phyloP scores from a whole-genome alignment of 1,140 invertebrate species.

The Metopolophium dirhodum region DNA sequence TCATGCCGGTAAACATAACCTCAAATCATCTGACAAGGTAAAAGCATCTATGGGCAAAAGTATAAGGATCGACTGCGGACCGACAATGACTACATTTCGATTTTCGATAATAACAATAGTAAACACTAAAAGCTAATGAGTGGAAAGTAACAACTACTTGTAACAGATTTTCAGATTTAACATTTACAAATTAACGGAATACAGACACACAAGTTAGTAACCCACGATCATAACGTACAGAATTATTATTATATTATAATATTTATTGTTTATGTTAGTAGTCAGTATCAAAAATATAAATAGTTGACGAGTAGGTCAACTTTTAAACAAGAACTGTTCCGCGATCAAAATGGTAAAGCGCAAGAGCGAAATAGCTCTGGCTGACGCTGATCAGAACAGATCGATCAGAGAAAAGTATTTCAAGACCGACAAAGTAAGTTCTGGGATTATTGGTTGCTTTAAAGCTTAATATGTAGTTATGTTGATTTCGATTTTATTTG shows the following conservation, averaged over 20 bases:
- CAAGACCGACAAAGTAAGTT: slow-evolving; percentile 39
- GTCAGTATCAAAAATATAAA: not conserved
- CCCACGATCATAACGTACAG: too few species aligned
- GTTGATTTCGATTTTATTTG: not conserved
- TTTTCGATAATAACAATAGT: too few species aligned
- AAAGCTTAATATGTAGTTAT: not conserved
- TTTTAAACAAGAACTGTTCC: not conserved
- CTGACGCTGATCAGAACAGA: slow-evolving; percentile 26
- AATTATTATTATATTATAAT: not conserved
- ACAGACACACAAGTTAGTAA: too few species aligned
- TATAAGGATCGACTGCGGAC: too few species aligned
- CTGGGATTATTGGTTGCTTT: not conserved
- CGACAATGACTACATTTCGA: too few species aligned
- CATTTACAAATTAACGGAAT: too few species aligned
- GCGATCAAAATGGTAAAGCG: slow-evolving; percentile 35
- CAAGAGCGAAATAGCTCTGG: slow-evolving; percentile 45
- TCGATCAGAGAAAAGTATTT: slow-evolving; percentile 43
- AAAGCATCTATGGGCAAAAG: too few species aligned
- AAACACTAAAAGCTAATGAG: too few species aligned
- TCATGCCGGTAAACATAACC: slow-evolving; percentile 30
- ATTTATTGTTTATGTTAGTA: not conserved
- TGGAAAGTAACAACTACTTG: too few species aligned
- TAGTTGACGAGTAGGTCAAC: not conserved
- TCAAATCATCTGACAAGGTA: not conserved
- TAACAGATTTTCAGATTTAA: too few species aligned